A percentile compares a stretch with the other conserved stretches of the same genome.
These are phyloP conservation scores for Colius striatus DNA, from an alignment of 2,113 vertebrate genomes.

Conservation along the genomic window DNA sequence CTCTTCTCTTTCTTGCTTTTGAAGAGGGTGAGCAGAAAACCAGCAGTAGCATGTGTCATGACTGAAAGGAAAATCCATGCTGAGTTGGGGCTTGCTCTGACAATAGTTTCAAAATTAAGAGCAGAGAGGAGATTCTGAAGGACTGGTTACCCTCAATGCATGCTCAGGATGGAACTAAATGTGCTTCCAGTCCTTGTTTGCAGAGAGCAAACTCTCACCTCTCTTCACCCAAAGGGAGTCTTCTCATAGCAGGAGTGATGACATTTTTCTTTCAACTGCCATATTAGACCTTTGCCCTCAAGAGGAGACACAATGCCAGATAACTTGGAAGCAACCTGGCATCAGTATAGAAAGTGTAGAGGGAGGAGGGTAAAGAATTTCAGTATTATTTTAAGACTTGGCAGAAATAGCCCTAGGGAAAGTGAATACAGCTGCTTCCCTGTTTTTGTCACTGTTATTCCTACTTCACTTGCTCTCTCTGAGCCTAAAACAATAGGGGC, in stretches of 20 bases:
- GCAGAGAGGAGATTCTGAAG: neutral
- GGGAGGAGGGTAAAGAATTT: neutral
- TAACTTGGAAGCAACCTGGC: neutral
- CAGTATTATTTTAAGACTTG: neutral
- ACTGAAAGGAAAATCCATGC: neutral
- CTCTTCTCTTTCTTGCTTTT: neutral
- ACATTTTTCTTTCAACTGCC: neutral
- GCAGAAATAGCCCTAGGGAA: neutral
- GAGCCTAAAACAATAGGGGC: constrained; percentile 20
- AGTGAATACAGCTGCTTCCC: constrained; percentile 1
- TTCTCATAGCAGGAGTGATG: neutral
- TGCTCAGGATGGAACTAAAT: neutral
- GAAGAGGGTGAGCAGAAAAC: constrained; percentile 23
- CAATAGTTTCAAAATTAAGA: neutral
- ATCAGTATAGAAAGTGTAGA: neutral
- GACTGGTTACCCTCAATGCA: rapidly evolving
- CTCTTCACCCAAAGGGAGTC: neutral
- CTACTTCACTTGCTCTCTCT: neutral
- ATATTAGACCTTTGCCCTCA: neutral
- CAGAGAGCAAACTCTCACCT: neutral
- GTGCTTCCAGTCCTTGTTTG: neutral
- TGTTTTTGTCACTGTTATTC: neutral
- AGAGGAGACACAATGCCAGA: neutral
- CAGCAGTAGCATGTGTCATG: neutral
- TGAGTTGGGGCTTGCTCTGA: constrained; percentile 15